Conservation (phyloP, 2,888 invertebrate genomes). For the Pristionchus arcanus region DNA sequence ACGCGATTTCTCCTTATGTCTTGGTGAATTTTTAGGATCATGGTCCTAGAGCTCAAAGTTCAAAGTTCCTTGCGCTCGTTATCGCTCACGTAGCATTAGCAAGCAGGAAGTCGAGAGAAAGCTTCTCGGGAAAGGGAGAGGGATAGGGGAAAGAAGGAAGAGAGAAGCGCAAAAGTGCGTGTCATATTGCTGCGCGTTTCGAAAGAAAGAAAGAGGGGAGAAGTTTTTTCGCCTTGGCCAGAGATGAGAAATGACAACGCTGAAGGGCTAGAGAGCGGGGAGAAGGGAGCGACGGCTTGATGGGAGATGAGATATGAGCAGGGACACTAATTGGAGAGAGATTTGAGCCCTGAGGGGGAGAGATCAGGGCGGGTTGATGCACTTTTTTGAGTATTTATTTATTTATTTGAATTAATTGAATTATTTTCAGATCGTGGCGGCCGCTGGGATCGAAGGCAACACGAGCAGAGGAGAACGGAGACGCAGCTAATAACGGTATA, state of each 20-base stretch:
- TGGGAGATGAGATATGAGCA: background rate
- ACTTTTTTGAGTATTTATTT: background rate
- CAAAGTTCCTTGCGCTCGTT: no score
- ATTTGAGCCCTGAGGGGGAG: background rate
- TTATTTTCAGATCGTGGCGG: conserved; percentile 11
- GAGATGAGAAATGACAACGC: background rate
- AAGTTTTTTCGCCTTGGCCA: background rate
- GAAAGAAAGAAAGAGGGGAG: background rate
- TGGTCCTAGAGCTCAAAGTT: no score
- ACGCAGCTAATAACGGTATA: background rate
- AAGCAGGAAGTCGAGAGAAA: background rate
- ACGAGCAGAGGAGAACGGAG: background rate
- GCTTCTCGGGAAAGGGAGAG: background rate
- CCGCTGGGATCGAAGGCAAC: background rate
- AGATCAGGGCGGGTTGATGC: background rate
- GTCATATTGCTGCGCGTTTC: conserved; percentile 24
- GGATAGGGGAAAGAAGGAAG: background rate
- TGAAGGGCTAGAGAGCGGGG: background rate
- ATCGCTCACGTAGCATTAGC: no score
- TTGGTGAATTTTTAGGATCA: no score
- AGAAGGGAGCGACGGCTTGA: background rate
- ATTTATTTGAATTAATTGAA: background rate
- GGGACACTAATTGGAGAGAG: background rate
- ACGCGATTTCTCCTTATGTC: no score
- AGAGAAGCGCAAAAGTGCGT: background rate